Conservation (phyloP, 37 sponge, comb jelly and placozoan genomes). For the Halichondria panicea region DNA sequence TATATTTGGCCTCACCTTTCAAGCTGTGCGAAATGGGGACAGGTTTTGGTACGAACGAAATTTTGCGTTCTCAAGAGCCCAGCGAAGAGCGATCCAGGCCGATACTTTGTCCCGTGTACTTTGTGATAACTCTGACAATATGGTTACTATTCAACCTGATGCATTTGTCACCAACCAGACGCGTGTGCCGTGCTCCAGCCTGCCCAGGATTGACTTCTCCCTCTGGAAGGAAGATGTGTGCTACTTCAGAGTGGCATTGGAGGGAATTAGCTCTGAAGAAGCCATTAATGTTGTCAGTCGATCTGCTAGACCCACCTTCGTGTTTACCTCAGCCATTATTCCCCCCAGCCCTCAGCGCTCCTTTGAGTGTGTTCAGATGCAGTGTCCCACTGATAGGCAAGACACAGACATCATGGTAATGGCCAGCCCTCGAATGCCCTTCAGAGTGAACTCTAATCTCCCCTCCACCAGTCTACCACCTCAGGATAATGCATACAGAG, state of each 20-base stretch:
- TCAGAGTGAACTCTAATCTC: neutral
- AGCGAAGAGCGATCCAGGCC: slow-evolving; percentile 42
- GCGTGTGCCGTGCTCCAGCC: slow-evolving; percentile 16
- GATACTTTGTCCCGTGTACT: slow-evolving; percentile 66
- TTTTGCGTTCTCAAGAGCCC: slow-evolving; percentile 66
- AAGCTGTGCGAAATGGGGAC: slow-evolving; percentile 78
- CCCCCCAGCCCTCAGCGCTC: neutral
- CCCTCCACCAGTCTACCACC: neutral
- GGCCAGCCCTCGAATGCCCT: neutral
- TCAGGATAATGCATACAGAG: neutral
- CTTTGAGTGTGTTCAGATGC: slow-evolving; percentile 2
- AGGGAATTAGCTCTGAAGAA: neutral
- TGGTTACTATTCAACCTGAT: slow-evolving; percentile 56
- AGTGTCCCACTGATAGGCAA: neutral
- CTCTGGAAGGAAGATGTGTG: slow-evolving; percentile 37
- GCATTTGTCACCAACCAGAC: slow-evolving; percentile 55
- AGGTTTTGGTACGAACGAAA: slow-evolving; percentile 77
- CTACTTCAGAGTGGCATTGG: slow-evolving; percentile 1
- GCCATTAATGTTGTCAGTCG: neutral
- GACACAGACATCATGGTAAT: neutral
- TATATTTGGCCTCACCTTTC: slow-evolving; percentile 81
- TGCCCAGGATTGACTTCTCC: slow-evolving; percentile 30
- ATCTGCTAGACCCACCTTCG: neutral
- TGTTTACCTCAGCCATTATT: neutral
- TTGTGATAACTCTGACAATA: slow-evolving; percentile 81